Conservation (phyloP, 2,888 invertebrate species). For the Incurvaria masculella region DNA sequence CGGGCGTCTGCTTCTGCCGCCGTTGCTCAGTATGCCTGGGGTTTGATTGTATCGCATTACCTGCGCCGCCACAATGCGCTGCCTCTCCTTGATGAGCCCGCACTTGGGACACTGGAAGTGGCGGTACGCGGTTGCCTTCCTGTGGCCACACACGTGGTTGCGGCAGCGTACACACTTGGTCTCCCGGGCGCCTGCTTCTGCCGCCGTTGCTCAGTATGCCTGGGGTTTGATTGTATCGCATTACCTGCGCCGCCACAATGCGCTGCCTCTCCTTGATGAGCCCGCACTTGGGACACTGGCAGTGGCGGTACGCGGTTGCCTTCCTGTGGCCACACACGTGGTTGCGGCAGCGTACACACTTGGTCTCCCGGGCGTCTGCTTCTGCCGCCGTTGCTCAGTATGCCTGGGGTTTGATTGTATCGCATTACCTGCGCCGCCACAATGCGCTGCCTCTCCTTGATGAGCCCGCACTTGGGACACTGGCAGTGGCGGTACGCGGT, state of each 20-base stretch:
- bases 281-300: conserved; percentile 81
- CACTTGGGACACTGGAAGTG: conserved; percentile 93
- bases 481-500: conserved; percentile 90
- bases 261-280: conserved; percentile 82
- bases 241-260: conserved; percentile 87
- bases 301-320: conserved; percentile 77
- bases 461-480: conserved; percentile 92
- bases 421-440: conserved; percentile 91
- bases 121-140: conserved; percentile 89
- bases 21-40: no score
- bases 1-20: conserved; percentile 69
- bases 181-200: conserved; percentile 68
- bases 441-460: conserved; percentile 91
- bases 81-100: conserved; percentile 90
- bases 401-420: neutral
- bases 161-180: conserved; percentile 95
- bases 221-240: no score
- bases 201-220: no score
- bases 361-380: conserved; percentile 71
- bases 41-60: conserved; percentile 41
- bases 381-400: no score
- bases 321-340: conserved; percentile 85
- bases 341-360: conserved; percentile 82
- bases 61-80: conserved; percentile 97
- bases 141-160: conserved; percentile 95